Base-by-base conservation (phyloP, 2,113 vertebrate genomes). In the Pelodiscus sinensis region DNA sequence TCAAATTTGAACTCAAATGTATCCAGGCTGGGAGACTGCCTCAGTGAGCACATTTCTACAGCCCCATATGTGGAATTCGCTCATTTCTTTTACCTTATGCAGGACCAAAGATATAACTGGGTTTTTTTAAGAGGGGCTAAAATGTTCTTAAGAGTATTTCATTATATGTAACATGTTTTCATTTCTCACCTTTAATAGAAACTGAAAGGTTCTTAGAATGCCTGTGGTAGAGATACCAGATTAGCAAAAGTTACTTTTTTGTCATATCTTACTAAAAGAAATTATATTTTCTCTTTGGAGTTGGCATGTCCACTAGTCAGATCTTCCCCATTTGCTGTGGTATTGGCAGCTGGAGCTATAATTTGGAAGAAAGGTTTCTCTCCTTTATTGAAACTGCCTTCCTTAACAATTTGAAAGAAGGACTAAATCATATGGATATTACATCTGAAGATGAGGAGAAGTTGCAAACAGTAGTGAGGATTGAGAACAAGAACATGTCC, bases 301-400 rank as follows among this genome's bases (percentile, higher is more conserved):
- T 31, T 95, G 89, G 62, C 1, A 0, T 88, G 86, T 94, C 89
- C 78, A 78, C 82, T 95, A 15, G 44, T 91, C 84, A 94, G 55
- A 81, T 83, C 22, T 29, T 6, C n/a, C 22, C 18, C 55, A 31
- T 88, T 92, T 77, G 10, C 89, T 95, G 82, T 88, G 90, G 78
- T 93, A 71, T 80, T 83, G 71, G 90, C 25, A 94, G 52, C 84
- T 95, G 94, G 86, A 94, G 79, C 93, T 94, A 62, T 90, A 91
- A 91, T 12, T 4, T 24, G 44, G 18, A 93, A 83, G 79, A 68
- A 88, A 88, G 15, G 55, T 87, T 91, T 75, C 31, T 3, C 55
- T 3, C 75, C 38, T 12, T 44, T 77, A 7, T 50, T 50, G 22
- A 8, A 50, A 50, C 24, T 8, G 4, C 38, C 73, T 77, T 44